Conservation (phyloP, 2,888 invertebrate genomes). For the Heliothis peltigera region DNA sequence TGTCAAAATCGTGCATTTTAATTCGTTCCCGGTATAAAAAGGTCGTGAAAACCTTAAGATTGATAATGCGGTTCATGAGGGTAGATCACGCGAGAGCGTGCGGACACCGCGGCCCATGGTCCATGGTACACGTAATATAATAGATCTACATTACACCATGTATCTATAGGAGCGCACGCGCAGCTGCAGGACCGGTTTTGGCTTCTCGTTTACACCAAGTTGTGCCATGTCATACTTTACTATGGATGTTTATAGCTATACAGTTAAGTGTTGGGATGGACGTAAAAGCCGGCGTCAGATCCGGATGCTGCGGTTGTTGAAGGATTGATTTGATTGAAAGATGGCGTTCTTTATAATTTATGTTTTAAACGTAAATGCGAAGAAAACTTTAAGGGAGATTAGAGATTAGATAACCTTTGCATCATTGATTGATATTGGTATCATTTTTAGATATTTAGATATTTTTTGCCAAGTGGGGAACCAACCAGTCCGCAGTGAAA, state of each 20-base stretch:
- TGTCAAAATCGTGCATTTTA: constrained; percentile 59
- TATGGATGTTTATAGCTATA: constrained; percentile 57
- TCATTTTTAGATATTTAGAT: no score
- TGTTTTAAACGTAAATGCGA: constrained; percentile 3
- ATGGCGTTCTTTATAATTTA: constrained; percentile 16
- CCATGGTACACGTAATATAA: constrained; percentile 48
- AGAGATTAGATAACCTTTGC: no score
- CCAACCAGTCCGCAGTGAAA: constrained; percentile 25
- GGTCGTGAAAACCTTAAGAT: constrained; percentile 69
- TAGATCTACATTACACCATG: constrained; percentile 61
- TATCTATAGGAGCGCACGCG: constrained; percentile 75
- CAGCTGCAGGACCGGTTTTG: constrained; percentile 88
- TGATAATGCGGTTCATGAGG: constrained; percentile 67
- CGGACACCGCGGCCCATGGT: constrained; percentile 36
- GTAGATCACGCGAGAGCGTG: constrained; percentile 74
- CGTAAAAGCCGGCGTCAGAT: constrained; percentile 36
- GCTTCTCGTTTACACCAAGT: constrained; percentile 80
- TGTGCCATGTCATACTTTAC: constrained; percentile 73
- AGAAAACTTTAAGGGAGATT: neutral
- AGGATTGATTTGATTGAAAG: constrained; percentile 32
- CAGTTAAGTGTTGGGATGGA: constrained; percentile 54
- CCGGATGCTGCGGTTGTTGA: constrained; percentile 41
- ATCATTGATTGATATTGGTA: no score
- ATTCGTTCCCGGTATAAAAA: constrained; percentile 55
- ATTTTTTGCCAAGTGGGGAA: neutral